Evolutionary conservation across 2,888 invertebrate species (phyloP).

Genomic region (Byasa hedistus): DNA sequence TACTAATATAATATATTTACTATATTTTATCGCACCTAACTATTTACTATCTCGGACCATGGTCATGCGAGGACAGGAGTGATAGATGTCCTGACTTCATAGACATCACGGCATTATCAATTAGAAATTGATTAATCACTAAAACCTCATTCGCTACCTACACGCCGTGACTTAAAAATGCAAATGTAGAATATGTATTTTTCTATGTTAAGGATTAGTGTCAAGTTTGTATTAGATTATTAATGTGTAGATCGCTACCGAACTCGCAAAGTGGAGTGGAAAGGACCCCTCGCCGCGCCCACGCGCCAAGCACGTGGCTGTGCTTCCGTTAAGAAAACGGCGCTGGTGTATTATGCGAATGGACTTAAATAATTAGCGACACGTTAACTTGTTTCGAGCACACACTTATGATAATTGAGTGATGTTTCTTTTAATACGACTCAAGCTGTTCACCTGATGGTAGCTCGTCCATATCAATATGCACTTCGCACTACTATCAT

Average conservation of each 20-base stretch:
- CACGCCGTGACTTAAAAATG: background rate
- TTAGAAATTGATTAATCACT: too few relatives aligned
- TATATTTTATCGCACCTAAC: too few relatives aligned
- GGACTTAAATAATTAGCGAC: constrained; percentile 35
- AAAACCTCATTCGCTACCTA: too few relatives aligned
- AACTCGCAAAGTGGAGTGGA: constrained; percentile 37
- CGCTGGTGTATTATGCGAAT: constrained; percentile 36
- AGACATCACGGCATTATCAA: too few relatives aligned
- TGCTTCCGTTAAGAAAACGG: constrained; percentile 39
- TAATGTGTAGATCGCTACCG: background rate
- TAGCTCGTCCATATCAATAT: too few relatives aligned
- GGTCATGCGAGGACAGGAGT: too few relatives aligned
- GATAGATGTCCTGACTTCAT: too few relatives aligned
- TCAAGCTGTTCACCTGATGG: background rate
- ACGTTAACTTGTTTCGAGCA: constrained; percentile 4
- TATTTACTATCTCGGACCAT: too few relatives aligned
- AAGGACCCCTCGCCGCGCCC: constrained; percentile 16
- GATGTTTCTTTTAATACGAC: background rate
- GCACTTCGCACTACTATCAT: too few relatives aligned
- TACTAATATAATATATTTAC: too few relatives aligned
- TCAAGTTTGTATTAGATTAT: background rate
- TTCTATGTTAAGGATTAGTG: background rate
- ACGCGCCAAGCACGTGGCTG: constrained; percentile 44
- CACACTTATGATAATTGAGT: background rate
- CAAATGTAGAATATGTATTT: background rate